Conservation (phyloP, 1,140 invertebrate genomes). For the Ceratoteleas bidentatus region DNA sequence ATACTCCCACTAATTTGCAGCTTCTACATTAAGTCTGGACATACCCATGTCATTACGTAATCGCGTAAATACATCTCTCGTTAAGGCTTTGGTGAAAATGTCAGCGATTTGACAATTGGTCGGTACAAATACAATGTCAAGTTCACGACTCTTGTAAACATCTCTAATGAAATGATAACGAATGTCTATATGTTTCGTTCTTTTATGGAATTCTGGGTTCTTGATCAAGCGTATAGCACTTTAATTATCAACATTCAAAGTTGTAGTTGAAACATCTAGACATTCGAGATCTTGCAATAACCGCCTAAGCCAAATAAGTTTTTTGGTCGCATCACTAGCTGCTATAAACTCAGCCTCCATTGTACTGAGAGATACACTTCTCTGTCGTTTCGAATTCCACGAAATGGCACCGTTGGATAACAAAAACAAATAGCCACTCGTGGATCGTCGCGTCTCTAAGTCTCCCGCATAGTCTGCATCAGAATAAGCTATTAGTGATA, state of each 20-base stretch:
- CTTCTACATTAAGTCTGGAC: not conserved
- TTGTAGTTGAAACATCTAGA: not conserved
- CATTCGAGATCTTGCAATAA: slow-evolving; percentile 1
- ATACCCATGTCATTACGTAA: not conserved
- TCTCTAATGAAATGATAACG: slow-evolving; percentile 5
- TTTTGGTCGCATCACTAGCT: slow-evolving; percentile 1
- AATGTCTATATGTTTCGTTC: not conserved
- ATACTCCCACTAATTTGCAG: not conserved
- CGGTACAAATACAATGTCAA: not conserved
- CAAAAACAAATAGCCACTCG: slow-evolving; percentile 1
- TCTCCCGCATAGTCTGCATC: slow-evolving; percentile 23
- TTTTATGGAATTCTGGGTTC: slow-evolving; percentile 1
- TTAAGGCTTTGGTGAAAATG: not conserved
- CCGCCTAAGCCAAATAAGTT: slow-evolving; percentile 4
- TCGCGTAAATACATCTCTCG: not conserved
- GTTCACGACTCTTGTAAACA: not conserved
- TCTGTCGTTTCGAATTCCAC: slow-evolving; percentile 12
- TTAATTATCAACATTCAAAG: not conserved
- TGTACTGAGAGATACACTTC: slow-evolving; percentile 10
- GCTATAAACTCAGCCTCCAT: not conserved
- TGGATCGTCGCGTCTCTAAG: slow-evolving; percentile 6
- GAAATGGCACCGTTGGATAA: not conserved
- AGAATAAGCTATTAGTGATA: slow-evolving; percentile 8
- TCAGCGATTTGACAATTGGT: not conserved
- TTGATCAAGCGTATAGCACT: not conserved